These are phyloP conservation scores for Calameuta pallipes DNA, from an alignment of 2,888 invertebrate genomes.

Conservation along the genomic window DNA sequence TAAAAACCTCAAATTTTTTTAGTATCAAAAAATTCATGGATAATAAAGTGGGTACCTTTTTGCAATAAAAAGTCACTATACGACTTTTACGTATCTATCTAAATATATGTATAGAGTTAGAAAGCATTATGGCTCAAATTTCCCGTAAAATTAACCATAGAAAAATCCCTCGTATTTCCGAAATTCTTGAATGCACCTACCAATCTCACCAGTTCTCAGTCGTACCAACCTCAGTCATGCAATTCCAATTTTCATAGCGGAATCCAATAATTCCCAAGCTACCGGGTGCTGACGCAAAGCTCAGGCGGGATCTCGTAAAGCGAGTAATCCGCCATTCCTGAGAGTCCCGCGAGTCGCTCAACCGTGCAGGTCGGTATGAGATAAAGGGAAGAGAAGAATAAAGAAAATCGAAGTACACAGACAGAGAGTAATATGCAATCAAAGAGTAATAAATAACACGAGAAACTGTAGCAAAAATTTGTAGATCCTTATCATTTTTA, in stretches of 20 bases:
- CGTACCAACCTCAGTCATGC: background rate
- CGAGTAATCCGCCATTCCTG: conserved; percentile 3
- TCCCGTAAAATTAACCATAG: background rate
- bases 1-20: background rate
- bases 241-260: conserved; percentile 1
- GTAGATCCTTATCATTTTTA: too few relatives aligned
- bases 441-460: background rate
- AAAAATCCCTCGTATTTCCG: background rate
- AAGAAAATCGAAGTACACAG: background rate
- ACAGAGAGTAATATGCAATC: too few relatives aligned
- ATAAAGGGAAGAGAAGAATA: background rate
- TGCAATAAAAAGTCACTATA: background rate
- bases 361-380: background rate
- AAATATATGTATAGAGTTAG: background rate
- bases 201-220: background rate
- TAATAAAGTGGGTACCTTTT: background rate
- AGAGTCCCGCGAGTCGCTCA: background rate
- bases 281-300: conserved; percentile 1
- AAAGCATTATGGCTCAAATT: background rate
- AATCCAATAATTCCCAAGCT: conserved; percentile 5
- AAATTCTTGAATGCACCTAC: background rate
- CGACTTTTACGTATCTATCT: too few relatives aligned
- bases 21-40: background rate
- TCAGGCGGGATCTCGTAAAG: conserved; percentile 3
- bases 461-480: background rate